These are phyloP conservation scores for Schizopygopsis malacanthus DNA, from an alignment of 2,797 vertebrate species.

Conservation along the genomic window DNA sequence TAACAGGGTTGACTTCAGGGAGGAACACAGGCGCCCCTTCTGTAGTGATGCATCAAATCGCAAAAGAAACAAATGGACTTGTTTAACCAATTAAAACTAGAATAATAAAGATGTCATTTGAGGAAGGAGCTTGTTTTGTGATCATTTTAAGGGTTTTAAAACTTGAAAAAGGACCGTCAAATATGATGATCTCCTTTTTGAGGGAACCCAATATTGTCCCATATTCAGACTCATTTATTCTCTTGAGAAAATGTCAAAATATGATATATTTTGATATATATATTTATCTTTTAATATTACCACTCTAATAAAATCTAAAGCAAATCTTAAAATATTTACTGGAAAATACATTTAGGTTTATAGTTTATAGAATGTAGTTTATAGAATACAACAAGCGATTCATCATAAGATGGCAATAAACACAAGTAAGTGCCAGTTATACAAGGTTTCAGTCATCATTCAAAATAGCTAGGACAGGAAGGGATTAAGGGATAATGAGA, in stretches of 20 bases:
- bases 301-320: not conserved
- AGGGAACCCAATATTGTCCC: not conserved
- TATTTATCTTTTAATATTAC: not conserved
- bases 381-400: not conserved
- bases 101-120: not conserved
- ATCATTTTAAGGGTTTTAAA: not conserved
- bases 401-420: not conserved
- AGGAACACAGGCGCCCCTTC: not conserved
- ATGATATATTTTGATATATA: not conserved
- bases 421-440: not conserved
- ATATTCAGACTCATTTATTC: not conserved
- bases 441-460: not conserved
- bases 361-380: too few species aligned
- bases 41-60: not conserved
- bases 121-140: not conserved
- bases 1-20: constrained; percentile 23
- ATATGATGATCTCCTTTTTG: not conserved
- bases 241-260: not conserved
- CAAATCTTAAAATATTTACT: not conserved
- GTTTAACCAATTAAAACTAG: not conserved
- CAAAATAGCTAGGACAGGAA: not conserved
- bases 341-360: not conserved
- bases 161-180: not conserved
- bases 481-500: not conserved
- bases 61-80: not conserved